Conservation (phyloP, 2,113 vertebrate species). For the Esox niger region DNA sequence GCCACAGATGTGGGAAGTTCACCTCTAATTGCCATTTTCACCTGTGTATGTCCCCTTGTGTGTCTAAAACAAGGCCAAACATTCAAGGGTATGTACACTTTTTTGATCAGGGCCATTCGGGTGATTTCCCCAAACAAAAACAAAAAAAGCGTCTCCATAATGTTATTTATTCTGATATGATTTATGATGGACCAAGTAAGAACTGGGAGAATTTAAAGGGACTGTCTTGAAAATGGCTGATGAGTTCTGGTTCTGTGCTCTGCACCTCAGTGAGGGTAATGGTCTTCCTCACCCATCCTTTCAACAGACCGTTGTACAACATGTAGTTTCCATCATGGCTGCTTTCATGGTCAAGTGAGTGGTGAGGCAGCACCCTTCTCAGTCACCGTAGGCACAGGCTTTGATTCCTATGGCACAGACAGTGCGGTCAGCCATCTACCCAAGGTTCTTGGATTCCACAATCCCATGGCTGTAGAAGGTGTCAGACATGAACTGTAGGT, state of each 20-base stretch:
- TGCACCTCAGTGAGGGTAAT: not conserved
- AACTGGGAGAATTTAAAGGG: not conserved
- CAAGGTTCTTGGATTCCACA: not conserved
- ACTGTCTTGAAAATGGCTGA: conserved; percentile 1
- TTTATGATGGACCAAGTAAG: too few relatives aligned
- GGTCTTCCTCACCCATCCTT: conserved; percentile 1
- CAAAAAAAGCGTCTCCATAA: too few relatives aligned
- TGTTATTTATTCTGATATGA: too few relatives aligned
- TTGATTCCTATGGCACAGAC: not conserved
- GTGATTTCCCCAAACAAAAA: too few relatives aligned
- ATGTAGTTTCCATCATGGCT: not conserved
- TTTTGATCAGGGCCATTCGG: too few relatives aligned
- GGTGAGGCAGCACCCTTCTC: not conserved
- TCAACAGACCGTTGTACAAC: not conserved
- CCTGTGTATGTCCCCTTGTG: too few relatives aligned
- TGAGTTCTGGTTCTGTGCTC: not conserved
- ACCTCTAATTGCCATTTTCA: too few relatives aligned
- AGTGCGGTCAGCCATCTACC: not conserved
- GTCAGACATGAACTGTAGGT: conserved; percentile 3
- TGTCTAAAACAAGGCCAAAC: too few relatives aligned
- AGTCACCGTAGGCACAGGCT: conserved; percentile 7
- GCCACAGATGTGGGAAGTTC: too few relatives aligned
- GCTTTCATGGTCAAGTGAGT: not conserved
- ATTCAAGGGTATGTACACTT: too few relatives aligned
- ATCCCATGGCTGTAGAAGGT: not conserved